Conservation (phyloP, 30 jellyfish, hydroid and myxozoan genomes). For the Hydractinia echinata region DNA sequence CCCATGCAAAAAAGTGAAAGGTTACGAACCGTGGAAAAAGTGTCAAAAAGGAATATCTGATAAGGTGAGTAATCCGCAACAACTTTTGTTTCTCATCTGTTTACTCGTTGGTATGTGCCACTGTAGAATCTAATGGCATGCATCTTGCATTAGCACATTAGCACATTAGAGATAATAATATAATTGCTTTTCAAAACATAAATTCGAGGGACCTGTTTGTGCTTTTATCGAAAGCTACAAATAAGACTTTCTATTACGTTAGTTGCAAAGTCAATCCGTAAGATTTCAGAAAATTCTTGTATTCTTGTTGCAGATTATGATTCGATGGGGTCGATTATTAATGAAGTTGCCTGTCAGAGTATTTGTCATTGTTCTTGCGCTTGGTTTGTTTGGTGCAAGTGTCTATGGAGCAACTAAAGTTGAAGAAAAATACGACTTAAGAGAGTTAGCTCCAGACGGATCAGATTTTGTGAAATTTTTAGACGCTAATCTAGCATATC, state of each 20-base stretch:
- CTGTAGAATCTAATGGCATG: too few species aligned
- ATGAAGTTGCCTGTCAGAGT: conserved; percentile 31
- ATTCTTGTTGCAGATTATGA: conserved; percentile 20
- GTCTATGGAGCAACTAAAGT: conserved; percentile 28
- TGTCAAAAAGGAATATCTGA: background rate
- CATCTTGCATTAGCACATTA: too few species aligned
- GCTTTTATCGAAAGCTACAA: background rate
- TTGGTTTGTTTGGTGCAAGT: conserved; percentile 32
- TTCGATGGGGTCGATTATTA: conserved; percentile 10
- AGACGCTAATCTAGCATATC: background rate
- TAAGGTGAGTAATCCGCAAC: background rate
- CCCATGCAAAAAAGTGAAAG: conserved; percentile 7
- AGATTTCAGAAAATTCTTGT: background rate
- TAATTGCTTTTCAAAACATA: background rate
- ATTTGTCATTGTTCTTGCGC: conserved; percentile 18
- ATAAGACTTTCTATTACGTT: background rate
- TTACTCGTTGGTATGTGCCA: too few species aligned
- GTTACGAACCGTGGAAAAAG: conserved; percentile 17
- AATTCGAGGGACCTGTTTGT: background rate
- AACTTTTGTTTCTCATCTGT: too few species aligned
- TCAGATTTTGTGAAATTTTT: conserved; percentile 27
- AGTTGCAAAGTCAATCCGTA: too few species aligned
- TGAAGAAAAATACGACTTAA: conserved; percentile 10
- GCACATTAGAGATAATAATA: too few species aligned
- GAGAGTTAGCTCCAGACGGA: conserved; percentile 27